phyloP scores from a whole-genome alignment of 1,140 invertebrate genomes.

The Homalodisca vitripennis region DNA sequence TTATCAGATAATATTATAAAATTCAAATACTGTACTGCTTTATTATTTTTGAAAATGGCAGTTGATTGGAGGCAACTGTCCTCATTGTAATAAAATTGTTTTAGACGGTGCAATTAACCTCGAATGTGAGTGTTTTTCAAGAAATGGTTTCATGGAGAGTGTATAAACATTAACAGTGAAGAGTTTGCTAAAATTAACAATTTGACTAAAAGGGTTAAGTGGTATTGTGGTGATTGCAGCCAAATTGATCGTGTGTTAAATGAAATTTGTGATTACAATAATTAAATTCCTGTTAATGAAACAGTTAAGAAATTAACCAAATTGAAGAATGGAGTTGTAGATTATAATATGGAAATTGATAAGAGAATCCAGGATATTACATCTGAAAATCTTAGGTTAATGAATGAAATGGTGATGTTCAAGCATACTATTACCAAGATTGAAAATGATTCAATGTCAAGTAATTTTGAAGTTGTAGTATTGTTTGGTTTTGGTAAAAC shows the following conservation, averaged over 20 bases:
- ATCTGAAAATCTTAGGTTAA: slow-evolving; percentile 1
- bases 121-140: slow-evolving; percentile 5
- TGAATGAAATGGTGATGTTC: background rate
- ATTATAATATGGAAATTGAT: slow-evolving; percentile 1
- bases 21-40: too few relatives aligned
- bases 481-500: too few relatives aligned
- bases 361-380: background rate
- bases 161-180: slow-evolving; percentile 1
- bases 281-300: background rate
- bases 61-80: background rate
- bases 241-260: slow-evolving; percentile 5
- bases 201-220: slow-evolving; percentile 8
- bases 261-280: background rate
- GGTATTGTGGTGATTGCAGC: background rate
- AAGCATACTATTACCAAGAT: background rate
- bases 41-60: too few relatives aligned
- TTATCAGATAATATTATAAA: too few relatives aligned
- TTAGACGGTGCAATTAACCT: background rate
- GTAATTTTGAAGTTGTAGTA: too few relatives aligned
- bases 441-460: too few relatives aligned
- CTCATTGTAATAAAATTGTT: slow-evolving; percentile 6
- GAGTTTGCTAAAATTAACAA: slow-evolving; percentile 3
- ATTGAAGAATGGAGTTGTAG: background rate
- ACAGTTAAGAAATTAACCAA: slow-evolving; percentile 7
- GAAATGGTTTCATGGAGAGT: slow-evolving; percentile 7